Base-by-base conservation (phyloP, 2,797 vertebrate genomes). In the Lycodopsis pacificus region DNA sequence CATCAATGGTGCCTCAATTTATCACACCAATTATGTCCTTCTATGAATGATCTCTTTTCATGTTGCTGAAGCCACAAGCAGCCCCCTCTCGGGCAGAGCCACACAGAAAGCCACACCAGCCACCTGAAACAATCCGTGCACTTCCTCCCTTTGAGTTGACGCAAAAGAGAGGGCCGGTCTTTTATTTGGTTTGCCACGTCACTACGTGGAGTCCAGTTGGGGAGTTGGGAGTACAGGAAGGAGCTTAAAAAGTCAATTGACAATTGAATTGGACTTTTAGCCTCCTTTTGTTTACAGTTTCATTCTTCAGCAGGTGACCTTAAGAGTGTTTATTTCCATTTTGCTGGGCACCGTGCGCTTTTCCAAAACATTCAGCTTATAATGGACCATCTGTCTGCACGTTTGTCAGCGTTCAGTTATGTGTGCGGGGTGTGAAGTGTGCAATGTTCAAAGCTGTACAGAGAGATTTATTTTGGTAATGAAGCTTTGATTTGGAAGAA, bases 71-170 rank as follows among this genome's bases (percentile, higher is more conserved):
- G 40, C 32, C 30, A 30, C 22, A 56, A 73, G 40, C 42, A 17
- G 7, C 4, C 1, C 44, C 36, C 22, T 30, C 17, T 59, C 9
- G 42, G 51, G 46, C 62, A 59, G 49, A 70, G 73, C 62, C 36
- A 1, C 42, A 61, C 32, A 63, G 9, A 65, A 68, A 71, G 57
- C 79, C 80, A 75, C 70, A 4, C 1, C 14, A 71, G 70, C 85
- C 83, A 85, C 76, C 76, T 81, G 72, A 84, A 82, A 88, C 82
- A 82, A 88, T 88, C 59, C 25, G 8, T 58, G 32, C n/a, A 78
- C 79, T 88, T 88, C 85, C 85, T 89, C 71, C 64, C 63, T 90
- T 90, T 90, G 70, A 86, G 25, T 56, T 32, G 9, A 36, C 32
- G 61, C 57, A 76, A 71, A 68, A 76, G 38, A 54, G 34, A 51